Evolutionary conservation across 2,113 vertebrate species (phyloP).

Genomic region (Engraulis encrasicolus): DNA sequence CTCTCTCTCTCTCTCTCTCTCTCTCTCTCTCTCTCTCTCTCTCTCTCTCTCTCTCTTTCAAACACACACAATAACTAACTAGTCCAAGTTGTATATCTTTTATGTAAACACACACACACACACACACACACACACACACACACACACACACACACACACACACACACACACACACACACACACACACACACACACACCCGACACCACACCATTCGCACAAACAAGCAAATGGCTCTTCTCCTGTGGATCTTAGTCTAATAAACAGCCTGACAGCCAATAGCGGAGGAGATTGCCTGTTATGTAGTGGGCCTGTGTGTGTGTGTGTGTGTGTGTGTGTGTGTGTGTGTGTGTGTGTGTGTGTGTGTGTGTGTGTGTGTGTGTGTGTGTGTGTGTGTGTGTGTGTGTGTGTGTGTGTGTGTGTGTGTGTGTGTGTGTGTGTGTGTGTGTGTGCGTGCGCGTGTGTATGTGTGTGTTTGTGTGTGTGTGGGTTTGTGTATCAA

Average conservation of each 20-base stretch:
- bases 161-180: not conserved
- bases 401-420: not conserved
- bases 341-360: not conserved
- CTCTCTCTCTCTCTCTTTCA: no score
- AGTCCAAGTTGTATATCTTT: not conserved
- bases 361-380: not conserved
- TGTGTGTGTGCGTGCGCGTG: not conserved
- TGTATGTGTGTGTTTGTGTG: not conserved
- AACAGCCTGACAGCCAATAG: constrained; percentile 62
- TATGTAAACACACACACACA: not conserved
- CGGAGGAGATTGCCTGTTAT: constrained; percentile 66
- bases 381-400: not conserved
- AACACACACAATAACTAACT: no score
- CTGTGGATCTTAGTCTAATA: constrained; percentile 58
- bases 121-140: not conserved
- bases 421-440: not conserved
- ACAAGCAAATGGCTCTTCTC: constrained; percentile 49
- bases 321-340: not conserved
- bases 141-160: not conserved
- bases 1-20: no score
- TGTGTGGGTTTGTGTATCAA: not conserved
- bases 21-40: no score
- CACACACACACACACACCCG: no score
- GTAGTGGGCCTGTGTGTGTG: constrained; percentile 30
- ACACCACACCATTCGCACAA: constrained; percentile 17